Evolutionary conservation across 2,113 vertebrate species (phyloP), one percentile per base, ranked within the genome.

Genomic region (Accipiter virgatus): DNA sequence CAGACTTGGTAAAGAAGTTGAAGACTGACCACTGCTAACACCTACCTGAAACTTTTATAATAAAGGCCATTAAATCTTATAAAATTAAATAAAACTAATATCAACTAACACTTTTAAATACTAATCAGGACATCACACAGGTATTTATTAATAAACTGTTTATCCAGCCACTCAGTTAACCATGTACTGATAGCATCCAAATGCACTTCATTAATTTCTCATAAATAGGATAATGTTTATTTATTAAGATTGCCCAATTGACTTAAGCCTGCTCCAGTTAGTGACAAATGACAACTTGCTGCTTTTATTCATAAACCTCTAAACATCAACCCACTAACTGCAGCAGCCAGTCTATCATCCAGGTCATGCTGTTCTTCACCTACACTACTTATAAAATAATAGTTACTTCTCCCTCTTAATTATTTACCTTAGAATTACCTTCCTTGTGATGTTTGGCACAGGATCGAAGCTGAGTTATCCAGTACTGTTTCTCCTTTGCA

Each of bases 401-500:
- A 90, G 23, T 43, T 80, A 45, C 83, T 90, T 91, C 58, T 34
- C 7, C 22, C 52, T 81, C 6, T 29, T 14, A 34, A 90, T 77
- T 88, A 94, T 97, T 98, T 98, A 99, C 99, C 99, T 99, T 99
- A 66, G 98, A 97, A 97, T 98, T 98, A 91, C 96, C 98, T 98
- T 99, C 99, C 75, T 99, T 99, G 98, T 99, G 99, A 84, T 98
- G 98, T 96, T 99, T 99, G 98, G 99, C 98, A 97, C 99, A 99
- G 62, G 99, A 98, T 94, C 99, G 99, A 80, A 99, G 99, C 97
- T 99, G 99, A 97, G 96, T 99, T 97, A 99, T 99, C 99, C 99
- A 99, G 71, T 99, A 98, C 86, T 99, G 99, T 96, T 98, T 99
- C 97, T 99, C 99, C 94, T 98, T 99, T 80, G 98, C 98, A 97